Conservation (phyloP, 2,888 invertebrate genomes). For the Chirona hameri region DNA sequence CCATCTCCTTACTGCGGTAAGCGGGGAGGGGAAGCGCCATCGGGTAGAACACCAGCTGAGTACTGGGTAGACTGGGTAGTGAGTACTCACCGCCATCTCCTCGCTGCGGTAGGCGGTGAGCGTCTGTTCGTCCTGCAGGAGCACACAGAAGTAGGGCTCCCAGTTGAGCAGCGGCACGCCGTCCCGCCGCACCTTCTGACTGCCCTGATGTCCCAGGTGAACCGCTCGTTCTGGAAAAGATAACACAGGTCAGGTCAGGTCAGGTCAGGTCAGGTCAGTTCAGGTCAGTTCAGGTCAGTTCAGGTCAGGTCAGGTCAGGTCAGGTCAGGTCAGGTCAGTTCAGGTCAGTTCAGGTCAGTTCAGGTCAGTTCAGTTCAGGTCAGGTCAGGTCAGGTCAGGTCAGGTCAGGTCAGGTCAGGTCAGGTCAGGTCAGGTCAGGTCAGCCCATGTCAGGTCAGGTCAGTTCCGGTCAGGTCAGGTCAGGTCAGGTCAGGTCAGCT, state of each 20-base stretch:
- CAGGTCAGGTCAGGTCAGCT: constrained; percentile 10
- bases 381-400: no score
- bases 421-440: no score
- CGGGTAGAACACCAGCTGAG: no score
- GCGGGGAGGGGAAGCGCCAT: no score
- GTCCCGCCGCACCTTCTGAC: constrained; percentile 42
- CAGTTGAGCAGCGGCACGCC: constrained; percentile 53
- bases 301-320: not conserved
- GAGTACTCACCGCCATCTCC: constrained; percentile 55
- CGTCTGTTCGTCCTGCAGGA: constrained; percentile 69
- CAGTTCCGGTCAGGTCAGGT: not conserved
- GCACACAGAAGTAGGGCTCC: constrained; percentile 76
- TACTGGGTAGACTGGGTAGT: constrained; percentile 46
- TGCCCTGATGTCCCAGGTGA: constrained; percentile 43
- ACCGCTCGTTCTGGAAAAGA: constrained; percentile 44
- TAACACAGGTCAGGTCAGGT: not conserved
- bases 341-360: not conserved
- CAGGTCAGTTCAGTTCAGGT: not conserved
- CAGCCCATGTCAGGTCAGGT: no score
- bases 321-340: not conserved
- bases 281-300: not conserved
- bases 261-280: not conserved
- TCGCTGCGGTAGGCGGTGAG: constrained; percentile 73
- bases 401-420: no score
- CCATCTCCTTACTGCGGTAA: no score